These are phyloP conservation scores for Euphonia xanthogaster DNA, from an alignment of 2,797 vertebrate species.

Conservation along the genomic window DNA sequence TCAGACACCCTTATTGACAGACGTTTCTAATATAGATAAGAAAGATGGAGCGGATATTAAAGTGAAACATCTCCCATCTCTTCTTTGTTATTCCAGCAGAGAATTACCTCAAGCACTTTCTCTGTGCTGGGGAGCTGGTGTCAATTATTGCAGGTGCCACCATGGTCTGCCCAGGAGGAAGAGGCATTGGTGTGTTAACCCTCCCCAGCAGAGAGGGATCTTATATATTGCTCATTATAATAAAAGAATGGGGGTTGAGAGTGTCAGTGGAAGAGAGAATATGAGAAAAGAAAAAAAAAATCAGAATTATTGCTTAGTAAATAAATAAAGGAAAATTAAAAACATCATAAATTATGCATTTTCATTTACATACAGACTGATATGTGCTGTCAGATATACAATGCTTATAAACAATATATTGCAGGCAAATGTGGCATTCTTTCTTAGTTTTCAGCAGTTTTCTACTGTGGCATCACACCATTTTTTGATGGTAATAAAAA, in stretches of 20 bases:
- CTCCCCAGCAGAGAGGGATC: not conserved
- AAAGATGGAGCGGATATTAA: slow-evolving; percentile 67
- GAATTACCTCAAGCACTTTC: slow-evolving; percentile 1
- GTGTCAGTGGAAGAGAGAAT: not conserved
- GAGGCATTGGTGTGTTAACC: not conserved
- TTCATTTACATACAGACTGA: not conserved
- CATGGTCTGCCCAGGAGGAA: not conserved
- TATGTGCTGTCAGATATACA: not conserved
- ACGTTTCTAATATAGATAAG: slow-evolving; percentile 62
- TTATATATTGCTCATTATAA: not conserved
- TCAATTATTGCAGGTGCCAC: slow-evolving; percentile 35
- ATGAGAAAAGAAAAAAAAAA: not conserved
- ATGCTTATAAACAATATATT: not conserved
- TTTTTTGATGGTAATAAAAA: not conserved
- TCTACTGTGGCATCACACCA: not conserved
- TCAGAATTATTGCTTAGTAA: not conserved
- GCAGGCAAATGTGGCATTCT: not conserved
- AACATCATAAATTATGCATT: not conserved
- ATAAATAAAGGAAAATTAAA: not conserved
- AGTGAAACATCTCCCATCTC: slow-evolving; percentile 36
- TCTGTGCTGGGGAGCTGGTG: not conserved
- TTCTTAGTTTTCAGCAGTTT: not conserved
- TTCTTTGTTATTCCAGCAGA: slow-evolving; percentile 23
- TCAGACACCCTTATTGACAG: slow-evolving; percentile 16
- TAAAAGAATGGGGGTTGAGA: not conserved